phyloP scores from a whole-genome alignment of 2,113 vertebrate species.

The Mungos mungo region DNA sequence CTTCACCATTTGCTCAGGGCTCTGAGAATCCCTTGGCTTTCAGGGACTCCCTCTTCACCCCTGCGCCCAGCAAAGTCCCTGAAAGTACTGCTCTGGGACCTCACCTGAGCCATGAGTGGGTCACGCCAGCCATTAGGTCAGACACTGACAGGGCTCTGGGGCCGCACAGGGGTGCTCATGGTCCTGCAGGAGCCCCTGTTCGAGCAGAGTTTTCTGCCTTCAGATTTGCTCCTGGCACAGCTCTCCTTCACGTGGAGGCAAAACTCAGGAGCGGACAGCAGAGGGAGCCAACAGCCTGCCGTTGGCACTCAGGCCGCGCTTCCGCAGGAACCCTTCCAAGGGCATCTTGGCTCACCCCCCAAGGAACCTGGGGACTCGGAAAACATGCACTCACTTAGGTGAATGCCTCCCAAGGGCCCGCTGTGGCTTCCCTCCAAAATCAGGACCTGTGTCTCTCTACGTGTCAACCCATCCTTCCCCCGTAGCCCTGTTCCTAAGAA shows the following conservation, averaged over 20 bases:
- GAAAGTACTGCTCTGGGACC: slow-evolving; percentile 37
- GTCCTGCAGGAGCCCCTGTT: neutral
- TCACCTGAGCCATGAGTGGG: neutral
- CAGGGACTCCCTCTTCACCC: neutral
- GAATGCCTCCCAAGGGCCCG: neutral
- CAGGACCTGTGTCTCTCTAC: rapidly evolving
- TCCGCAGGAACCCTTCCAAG: rapidly evolving
- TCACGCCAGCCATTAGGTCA: neutral
- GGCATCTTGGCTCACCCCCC: neutral
- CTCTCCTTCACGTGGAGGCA: neutral
- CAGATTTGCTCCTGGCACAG: rapidly evolving
- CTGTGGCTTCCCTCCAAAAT: neutral
- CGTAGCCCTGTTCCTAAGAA: neutral
- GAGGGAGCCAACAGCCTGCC: slow-evolving; percentile 67
- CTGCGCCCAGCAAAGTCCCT: neutral
- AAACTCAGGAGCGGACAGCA: slow-evolving; percentile 36
- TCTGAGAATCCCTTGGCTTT: neutral
- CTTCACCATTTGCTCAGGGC: neutral
- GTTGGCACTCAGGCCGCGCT: neutral
- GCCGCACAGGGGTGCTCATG: rapidly evolving
- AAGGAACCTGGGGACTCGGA: rapidly evolving
- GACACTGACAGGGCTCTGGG: neutral
- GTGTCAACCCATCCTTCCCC: neutral
- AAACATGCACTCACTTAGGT: neutral
- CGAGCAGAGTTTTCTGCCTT: rapidly evolving